These are phyloP conservation scores for Mixornis gularis DNA, from an alignment of 2,113 vertebrate species.

Conservation along the genomic window DNA sequence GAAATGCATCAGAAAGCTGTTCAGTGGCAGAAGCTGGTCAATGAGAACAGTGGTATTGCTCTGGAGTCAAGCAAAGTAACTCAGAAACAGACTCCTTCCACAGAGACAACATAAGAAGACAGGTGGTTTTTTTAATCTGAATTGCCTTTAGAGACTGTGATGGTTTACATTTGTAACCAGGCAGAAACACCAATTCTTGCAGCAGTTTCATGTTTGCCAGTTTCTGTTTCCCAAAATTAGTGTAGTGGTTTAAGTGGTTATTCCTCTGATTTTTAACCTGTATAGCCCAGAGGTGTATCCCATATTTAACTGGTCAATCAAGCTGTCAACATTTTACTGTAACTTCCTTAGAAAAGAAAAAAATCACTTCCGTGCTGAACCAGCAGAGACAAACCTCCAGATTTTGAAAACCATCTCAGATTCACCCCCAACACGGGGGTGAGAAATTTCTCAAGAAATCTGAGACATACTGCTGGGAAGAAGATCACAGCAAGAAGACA, in stretches of 20 bases:
- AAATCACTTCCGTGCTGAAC: not conserved
- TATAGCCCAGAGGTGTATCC: not conserved
- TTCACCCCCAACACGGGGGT: not conserved
- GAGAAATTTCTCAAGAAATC: not conserved
- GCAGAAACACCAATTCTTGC: not conserved
- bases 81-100: not conserved
- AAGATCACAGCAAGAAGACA: not conserved
- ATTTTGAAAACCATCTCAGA: not conserved
- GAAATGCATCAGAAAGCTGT: not conserved
- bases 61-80: not conserved
- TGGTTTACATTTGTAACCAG: not conserved
- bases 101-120: not conserved
- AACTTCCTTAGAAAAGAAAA: not conserved
- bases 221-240: not conserved
- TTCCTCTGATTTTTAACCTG: not conserved
- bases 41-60: not conserved
- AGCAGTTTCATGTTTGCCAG: not conserved
- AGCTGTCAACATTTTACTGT: not conserved
- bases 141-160: not conserved
- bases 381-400: not conserved
- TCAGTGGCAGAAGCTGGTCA: not conserved
- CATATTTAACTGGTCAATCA: not conserved
- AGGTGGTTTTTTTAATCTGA: not conserved
- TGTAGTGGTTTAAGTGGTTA: not conserved
- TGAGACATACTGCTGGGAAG: not conserved